A percentile compares a stretch with the other conserved stretches of the same genome.
phyloP scores from a whole-genome alignment of 2,888 invertebrate species.

The Hartigia nigra region DNA sequence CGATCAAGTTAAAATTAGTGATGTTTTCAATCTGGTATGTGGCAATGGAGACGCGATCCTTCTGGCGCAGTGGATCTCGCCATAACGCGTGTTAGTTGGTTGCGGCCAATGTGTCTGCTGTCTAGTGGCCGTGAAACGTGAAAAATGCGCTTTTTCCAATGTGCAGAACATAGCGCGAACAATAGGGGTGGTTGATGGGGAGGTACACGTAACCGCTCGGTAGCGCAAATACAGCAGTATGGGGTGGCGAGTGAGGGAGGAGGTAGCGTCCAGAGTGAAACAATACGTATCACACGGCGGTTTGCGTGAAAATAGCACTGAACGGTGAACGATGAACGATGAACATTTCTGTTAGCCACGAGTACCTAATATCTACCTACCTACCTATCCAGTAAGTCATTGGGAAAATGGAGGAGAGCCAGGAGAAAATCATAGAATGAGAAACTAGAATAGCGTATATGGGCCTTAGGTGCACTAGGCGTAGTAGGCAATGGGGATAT shows the following conservation, averaged over 20 bases:
- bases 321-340: neutral
- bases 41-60: neutral
- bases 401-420: neutral
- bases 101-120: neutral
- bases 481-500: neutral
- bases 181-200: slow-evolving; percentile 31
- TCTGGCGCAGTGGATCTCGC: slow-evolving; percentile 16
- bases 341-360: neutral
- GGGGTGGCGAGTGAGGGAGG: slow-evolving; percentile 36
- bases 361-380: neutral
- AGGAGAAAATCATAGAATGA: neutral
- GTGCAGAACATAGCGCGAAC: slow-evolving; percentile 39
- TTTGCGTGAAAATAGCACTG: slow-evolving; percentile 44
- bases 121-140: slow-evolving; percentile 22
- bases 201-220: slow-evolving; percentile 44
- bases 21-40: neutral
- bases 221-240: slow-evolving; percentile 35
- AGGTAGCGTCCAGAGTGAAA: slow-evolving; percentile 46
- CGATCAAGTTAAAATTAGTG: neutral
- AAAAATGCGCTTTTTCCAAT: slow-evolving; percentile 29
- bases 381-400: neutral
- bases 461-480: neutral
- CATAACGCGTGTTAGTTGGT: slow-evolving; percentile 26
- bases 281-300: slow-evolving; percentile 56
- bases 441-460: neutral